Evolutionary conservation across 2,888 invertebrate genomes (phyloP), one percentile per base, ranked within the genome.

Genomic region (Melikaiella ostensackeni): DNA sequence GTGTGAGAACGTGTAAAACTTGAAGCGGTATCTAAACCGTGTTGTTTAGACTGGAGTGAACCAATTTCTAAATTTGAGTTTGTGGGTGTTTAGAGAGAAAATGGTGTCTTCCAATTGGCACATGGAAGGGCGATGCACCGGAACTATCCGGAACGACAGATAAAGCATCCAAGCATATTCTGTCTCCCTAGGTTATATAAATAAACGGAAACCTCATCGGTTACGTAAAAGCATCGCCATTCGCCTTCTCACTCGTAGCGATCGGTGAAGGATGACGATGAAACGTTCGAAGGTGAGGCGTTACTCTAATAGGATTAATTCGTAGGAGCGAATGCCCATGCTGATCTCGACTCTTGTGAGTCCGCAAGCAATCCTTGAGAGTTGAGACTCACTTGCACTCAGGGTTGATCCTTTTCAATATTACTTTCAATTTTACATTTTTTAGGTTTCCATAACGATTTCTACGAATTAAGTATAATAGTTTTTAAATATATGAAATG

Each of bases 271-370:
- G 79, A 84, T 62, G 80, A 73, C 77, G 78, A 81, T 79, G 78
- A 76, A 76, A 77, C 78, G 62, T 55, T 27, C 64, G 84, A 85
- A 84, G 84, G 84, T 80, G 84, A 85, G 82, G 79, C 80, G 80
- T 79, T 81, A 85, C 82, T 70, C 70, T 66, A 66, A 66, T 66
- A 30, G 66, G 66, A 42, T 84, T 81, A 81, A 84, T 84, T 85
- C 57, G 27, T 42, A 46, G n/a, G 27, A 76, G 27, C 78, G 30
- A 57, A 38, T 27, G 16, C 79, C 33, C 50, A 55, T 59, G 59
- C 59, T 64, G 35, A 35, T 74, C 76, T 59, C 50, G 70, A 33
- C 76, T 76, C 70, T 50, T 38, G 70, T n/a, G 55, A 57, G 38
- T 50, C 46, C 70, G 75, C 46, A 24, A 73, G 76, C 55, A 75